phyloP scores from a whole-genome alignment of 2,113 vertebrate genomes.

The Rhipidura dahli region DNA sequence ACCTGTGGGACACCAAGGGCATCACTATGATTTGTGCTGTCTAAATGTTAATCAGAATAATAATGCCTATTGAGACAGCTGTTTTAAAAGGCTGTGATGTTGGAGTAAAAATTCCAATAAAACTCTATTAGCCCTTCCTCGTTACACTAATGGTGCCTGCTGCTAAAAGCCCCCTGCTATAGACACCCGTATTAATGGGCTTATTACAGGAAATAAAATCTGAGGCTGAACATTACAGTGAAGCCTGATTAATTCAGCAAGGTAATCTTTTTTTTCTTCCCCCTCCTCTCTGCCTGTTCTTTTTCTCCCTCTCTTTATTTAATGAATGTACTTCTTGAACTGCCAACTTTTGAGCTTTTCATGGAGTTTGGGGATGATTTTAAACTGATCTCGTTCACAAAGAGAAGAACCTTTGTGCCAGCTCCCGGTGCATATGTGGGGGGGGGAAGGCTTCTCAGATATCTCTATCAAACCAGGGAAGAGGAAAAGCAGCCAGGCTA shows the following conservation, averaged over 20 bases:
- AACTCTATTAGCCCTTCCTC: constrained; percentile 71
- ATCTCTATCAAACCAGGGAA: background rate
- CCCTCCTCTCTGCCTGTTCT: background rate
- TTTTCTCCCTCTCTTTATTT: constrained; percentile 1
- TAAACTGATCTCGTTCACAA: constrained; percentile 1
- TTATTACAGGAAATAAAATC: constrained; percentile 75
- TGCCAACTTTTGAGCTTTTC: constrained; percentile 8
- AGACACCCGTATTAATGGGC: constrained; percentile 69
- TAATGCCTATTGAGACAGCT: constrained; percentile 71
- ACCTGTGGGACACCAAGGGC: constrained; percentile 53
- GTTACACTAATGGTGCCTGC: constrained; percentile 70
- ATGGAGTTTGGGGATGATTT: constrained; percentile 4
- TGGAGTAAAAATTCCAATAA: constrained; percentile 63
- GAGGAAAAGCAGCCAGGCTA: background rate
- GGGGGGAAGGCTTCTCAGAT: background rate
- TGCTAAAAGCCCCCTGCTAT: constrained; percentile 64
- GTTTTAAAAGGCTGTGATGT: constrained; percentile 67
- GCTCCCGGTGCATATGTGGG: background rate
- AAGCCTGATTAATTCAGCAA: constrained; percentile 67
- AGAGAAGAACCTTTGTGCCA: background rate
- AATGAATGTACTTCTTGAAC: constrained; percentile 52
- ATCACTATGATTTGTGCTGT: constrained; percentile 63
- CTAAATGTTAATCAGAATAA: constrained; percentile 72
- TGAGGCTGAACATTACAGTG: constrained; percentile 59
- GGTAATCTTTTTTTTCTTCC: constrained; percentile 43